phyloP scores from a whole-genome alignment of 2,797 vertebrate species.

The Melanotaenia maccullochi region DNA sequence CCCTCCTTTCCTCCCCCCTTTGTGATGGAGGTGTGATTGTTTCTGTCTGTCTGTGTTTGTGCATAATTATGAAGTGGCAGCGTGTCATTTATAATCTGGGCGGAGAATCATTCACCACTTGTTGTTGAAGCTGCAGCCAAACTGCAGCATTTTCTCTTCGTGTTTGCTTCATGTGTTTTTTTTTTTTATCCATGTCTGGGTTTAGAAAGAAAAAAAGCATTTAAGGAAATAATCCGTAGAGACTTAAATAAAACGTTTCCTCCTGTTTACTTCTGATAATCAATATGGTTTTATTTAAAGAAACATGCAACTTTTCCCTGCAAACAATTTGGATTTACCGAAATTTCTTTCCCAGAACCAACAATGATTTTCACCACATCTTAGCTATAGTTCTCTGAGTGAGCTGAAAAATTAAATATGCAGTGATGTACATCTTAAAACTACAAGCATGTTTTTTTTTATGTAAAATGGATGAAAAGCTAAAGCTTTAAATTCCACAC shows the following conservation, averaged over 20 bases:
- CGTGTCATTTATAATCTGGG: slow-evolving; percentile 43
- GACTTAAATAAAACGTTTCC: neutral
- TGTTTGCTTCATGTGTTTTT: slow-evolving; percentile 15
- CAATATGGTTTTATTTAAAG: neutral
- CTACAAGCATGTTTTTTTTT: too few species aligned
- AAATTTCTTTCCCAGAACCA: too few species aligned
- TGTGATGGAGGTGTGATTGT: slow-evolving; percentile 46
- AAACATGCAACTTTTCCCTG: neutral
- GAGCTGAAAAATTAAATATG: too few species aligned
- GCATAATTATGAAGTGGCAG: slow-evolving; percentile 49
- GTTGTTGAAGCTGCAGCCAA: slow-evolving; percentile 40
- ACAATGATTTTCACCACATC: too few species aligned
- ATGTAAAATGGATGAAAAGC: too few species aligned
- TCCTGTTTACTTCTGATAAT: slow-evolving; percentile 4
- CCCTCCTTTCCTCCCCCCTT: slow-evolving; percentile 15
- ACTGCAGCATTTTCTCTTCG: slow-evolving; percentile 16
- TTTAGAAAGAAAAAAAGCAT: neutral
- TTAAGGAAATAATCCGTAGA: neutral
- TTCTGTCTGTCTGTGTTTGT: slow-evolving; percentile 39
- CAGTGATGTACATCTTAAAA: too few species aligned
- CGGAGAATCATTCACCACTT: slow-evolving; percentile 50
- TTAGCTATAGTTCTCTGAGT: too few species aligned
- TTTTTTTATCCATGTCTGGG: slow-evolving; percentile 14
- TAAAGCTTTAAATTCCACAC: too few species aligned
- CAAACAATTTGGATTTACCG: neutral